phyloP scores from a whole-genome alignment of 2,888 invertebrate species.

The Luperina testacea region DNA sequence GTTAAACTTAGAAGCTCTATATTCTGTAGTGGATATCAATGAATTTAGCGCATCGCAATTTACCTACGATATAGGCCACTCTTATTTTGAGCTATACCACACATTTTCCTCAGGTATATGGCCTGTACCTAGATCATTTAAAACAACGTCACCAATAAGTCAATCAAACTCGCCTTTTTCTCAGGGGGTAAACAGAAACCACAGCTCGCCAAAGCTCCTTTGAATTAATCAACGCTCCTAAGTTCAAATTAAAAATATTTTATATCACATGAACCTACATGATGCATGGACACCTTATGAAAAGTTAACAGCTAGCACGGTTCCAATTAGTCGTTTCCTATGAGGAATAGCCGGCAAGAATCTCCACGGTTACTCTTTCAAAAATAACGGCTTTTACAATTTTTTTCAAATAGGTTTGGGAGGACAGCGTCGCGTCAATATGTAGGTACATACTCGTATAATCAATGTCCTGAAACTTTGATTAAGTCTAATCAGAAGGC shows the following conservation, averaged over 20 bases:
- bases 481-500: not conserved
- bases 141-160: not conserved
- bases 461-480: not conserved
- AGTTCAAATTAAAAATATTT: no score
- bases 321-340: no score
- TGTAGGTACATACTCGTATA: no score
- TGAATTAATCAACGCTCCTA: not conserved
- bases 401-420: no score
- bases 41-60: not conserved
- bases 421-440: no score
- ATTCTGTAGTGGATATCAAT: not conserved
- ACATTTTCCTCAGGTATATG: not conserved
- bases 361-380: no score
- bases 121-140: not conserved
- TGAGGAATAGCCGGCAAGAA: no score
- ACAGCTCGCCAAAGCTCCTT: not conserved
- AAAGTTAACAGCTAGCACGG: no score
- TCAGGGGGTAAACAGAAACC: not conserved
- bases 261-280: no score
- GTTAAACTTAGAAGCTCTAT: not conserved
- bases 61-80: not conserved
- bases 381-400: no score
- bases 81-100: not conserved
- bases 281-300: no score
- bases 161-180: not conserved